A percentile compares a stretch with the other conserved stretches of the same genome.
Conservation (phyloP, 2,888 invertebrate genomes). For the Drosophila affinis region DNA sequence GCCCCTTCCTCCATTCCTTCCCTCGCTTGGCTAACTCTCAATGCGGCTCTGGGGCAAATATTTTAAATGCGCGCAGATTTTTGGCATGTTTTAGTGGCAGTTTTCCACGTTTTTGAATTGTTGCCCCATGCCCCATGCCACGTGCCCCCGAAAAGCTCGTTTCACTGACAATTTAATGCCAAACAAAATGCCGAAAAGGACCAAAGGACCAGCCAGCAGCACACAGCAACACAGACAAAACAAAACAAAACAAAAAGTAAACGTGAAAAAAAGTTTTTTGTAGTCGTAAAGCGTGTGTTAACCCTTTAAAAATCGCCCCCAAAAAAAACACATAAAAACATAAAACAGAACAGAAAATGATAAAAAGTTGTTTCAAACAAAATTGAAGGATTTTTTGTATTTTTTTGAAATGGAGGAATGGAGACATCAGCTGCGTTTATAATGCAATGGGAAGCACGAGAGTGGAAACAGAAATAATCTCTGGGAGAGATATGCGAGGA, state of each 20-base stretch:
- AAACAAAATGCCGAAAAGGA: slow-evolving; percentile 68
- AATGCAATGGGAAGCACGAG: not conserved
- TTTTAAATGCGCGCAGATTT: slow-evolving; percentile 78
- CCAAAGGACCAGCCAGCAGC: slow-evolving; percentile 7
- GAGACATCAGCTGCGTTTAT: slow-evolving; percentile 26
- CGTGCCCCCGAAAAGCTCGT: slow-evolving; percentile 49
- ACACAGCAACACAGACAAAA: not conserved
- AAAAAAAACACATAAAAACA: slow-evolving; percentile 18
- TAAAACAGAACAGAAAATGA: slow-evolving; percentile 21
- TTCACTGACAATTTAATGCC: slow-evolving; percentile 78
- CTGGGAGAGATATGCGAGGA: not conserved
- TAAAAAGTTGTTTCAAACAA: slow-evolving; percentile 37
- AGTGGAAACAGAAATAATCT: not conserved
- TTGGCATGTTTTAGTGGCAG: slow-evolving; percentile 80
- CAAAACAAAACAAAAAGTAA: slow-evolving; percentile 11
- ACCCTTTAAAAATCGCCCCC: slow-evolving; percentile 37
- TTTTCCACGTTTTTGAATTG: slow-evolving; percentile 77
- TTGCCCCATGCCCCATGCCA: slow-evolving; percentile 55
- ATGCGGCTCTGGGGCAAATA: slow-evolving; percentile 77
- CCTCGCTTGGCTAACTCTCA: slow-evolving; percentile 69
- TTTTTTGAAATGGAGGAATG: slow-evolving; percentile 3
- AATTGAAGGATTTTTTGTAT: slow-evolving; percentile 8
- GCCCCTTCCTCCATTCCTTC: slow-evolving; percentile 3
- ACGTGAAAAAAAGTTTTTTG: slow-evolving; percentile 51
- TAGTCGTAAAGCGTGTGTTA: slow-evolving; percentile 51